Evolutionary conservation across 2,888 invertebrate species (phyloP).

Genomic region (Timema podura): DNA sequence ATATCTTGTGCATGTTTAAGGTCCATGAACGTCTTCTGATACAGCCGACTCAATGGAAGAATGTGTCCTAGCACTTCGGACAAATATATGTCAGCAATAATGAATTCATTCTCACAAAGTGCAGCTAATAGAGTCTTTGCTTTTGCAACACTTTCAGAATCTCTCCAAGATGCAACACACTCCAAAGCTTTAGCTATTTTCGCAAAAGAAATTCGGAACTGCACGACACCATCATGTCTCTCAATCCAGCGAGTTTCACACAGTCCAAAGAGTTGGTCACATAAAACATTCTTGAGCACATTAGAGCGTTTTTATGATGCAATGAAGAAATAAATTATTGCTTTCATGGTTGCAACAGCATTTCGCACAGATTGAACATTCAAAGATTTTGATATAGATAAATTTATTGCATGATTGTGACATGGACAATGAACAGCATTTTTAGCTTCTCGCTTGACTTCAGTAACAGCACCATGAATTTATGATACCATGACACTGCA

Average conservation of each 20-base stretch:
- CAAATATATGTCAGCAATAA: neutral
- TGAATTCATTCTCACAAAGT: slow-evolving; percentile 7
- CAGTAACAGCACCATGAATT: slow-evolving; percentile 24
- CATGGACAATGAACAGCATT: slow-evolving; percentile 28
- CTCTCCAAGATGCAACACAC: neutral
- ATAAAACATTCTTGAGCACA: slow-evolving; percentile 25
- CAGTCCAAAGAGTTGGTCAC: slow-evolving; percentile 24
- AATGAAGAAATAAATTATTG: slow-evolving; percentile 27
- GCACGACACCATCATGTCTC: slow-evolving; percentile 12
- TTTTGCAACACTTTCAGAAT: neutral
- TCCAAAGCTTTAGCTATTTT: neutral
- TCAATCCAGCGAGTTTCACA: slow-evolving; percentile 34
- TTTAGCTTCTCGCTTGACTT: slow-evolving; percentile 25
- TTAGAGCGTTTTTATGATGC: neutral
- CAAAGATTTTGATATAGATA: slow-evolving; percentile 27
- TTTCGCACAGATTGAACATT: slow-evolving; percentile 28
- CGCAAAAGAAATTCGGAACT: slow-evolving; percentile 2
- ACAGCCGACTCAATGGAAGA: neutral
- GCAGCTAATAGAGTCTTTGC: slow-evolving; percentile 1
- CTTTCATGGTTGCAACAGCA: slow-evolving; percentile 27
- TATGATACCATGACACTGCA: slow-evolving; percentile 31
- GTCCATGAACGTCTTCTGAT: neutral
- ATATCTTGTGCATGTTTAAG: slow-evolving; percentile 2
- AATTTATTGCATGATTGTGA: slow-evolving; percentile 29
- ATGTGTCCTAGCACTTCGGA: neutral